These are phyloP conservation scores for Triplophysa bombifrons DNA, from an alignment of 2,797 vertebrate species.

Conservation along the genomic window DNA sequence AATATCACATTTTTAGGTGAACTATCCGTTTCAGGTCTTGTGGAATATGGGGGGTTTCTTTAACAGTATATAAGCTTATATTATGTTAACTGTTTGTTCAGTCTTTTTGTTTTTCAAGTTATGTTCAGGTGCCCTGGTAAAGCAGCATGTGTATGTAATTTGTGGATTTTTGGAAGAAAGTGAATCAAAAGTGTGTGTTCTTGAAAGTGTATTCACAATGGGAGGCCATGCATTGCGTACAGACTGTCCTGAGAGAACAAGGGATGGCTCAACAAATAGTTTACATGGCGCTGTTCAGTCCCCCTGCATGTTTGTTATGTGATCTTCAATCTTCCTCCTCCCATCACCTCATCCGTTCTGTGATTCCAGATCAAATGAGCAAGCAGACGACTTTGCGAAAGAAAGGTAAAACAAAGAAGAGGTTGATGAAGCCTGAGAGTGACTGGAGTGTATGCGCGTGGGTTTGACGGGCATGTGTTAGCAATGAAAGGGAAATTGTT, in stretches of 20 bases:
- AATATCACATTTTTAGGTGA: too few species aligned
- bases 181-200: background rate
- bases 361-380: conserved; percentile 73
- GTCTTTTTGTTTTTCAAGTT: conserved; percentile 16
- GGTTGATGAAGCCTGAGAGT: conserved; percentile 39
- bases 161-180: conserved; percentile 41
- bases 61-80: background rate
- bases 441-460: conserved; percentile 39
- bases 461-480: conserved; percentile 48
- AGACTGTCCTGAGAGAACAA: background rate
- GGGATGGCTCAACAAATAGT: background rate
- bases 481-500: conserved; percentile 57
- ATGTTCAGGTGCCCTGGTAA: conserved; percentile 19
- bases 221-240: background rate
- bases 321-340: conserved; percentile 56
- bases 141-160: conserved; percentile 31
- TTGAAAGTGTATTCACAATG: background rate
- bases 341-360: conserved; percentile 65
- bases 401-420: conserved; percentile 71
- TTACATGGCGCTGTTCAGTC: background rate
- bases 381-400: conserved; percentile 65
- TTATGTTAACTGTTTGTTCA: conserved; percentile 5
- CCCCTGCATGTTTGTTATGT: conserved; percentile 20
- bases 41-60: conserved; percentile 3
- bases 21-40: background rate